These are phyloP conservation scores for Pterocles burchelli DNA, from an alignment of 2,113 vertebrate genomes.

Conservation along the genomic window DNA sequence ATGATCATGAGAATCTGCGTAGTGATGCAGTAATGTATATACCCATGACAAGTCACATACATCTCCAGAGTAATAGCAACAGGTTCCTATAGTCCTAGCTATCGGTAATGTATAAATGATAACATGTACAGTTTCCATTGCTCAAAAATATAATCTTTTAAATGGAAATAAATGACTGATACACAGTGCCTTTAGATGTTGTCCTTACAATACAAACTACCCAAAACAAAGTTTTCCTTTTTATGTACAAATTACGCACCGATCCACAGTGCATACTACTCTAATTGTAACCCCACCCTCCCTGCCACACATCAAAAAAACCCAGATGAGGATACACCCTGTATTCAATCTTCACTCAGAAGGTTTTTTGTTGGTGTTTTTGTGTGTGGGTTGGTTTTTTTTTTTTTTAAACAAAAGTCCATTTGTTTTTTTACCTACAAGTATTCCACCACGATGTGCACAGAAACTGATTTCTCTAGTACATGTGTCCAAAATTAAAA, in stretches of 20 bases:
- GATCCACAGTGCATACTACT: conserved; percentile 72
- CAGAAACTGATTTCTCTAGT: conserved; percentile 45
- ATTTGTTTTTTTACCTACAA: conserved; percentile 4
- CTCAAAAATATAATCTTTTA: conserved; percentile 76
- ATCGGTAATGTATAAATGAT: conserved; percentile 54
- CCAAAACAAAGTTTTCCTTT: conserved; percentile 54
- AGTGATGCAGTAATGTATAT: background rate
- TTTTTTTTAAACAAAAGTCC: background rate
- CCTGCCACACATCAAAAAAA: conserved; percentile 45
- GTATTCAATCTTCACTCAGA: conserved; percentile 3
- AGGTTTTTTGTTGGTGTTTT: background rate
- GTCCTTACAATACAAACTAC: conserved; percentile 71
- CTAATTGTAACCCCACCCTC: conserved; percentile 11
- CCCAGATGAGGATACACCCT: conserved; percentile 34
- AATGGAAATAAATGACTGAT: conserved; percentile 63
- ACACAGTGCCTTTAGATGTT: conserved; percentile 64
- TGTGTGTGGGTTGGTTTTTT: background rate
- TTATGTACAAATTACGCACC: conserved; percentile 75
- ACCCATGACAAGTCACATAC: conserved; percentile 37
- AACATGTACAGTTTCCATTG: conserved; percentile 65
- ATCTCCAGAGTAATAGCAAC: conserved; percentile 37
- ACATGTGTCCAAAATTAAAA: background rate
- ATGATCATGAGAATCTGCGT: background rate
- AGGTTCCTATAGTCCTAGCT: conserved; percentile 35
- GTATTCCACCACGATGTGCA: conserved; percentile 10